phyloP scores from a whole-genome alignment of 2,113 vertebrate genomes.

The Prolemur simus region DNA sequence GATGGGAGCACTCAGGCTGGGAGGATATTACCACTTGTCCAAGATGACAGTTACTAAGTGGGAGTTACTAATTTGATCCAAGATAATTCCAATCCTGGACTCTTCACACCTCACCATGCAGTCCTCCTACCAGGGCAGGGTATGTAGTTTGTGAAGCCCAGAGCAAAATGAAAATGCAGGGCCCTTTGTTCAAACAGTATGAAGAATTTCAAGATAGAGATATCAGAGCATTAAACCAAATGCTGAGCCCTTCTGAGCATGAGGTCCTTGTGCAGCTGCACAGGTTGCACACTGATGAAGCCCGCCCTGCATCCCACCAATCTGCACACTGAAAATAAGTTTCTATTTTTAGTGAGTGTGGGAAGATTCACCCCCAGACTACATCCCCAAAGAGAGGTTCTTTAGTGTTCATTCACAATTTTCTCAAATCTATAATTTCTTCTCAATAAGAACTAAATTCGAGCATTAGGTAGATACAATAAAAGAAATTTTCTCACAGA shows the following conservation, averaged over 20 bases:
- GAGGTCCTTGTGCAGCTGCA: too few species aligned
- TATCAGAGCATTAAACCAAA: rapidly evolving
- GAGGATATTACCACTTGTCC: too few species aligned
- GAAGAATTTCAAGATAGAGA: background rate
- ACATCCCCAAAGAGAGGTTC: background rate
- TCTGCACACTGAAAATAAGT: rapidly evolving
- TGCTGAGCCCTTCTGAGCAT: background rate
- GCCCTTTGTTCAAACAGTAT: background rate
- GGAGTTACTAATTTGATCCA: background rate
- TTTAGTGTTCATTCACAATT: background rate
- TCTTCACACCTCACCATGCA: rapidly evolving
- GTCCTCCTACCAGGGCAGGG: background rate
- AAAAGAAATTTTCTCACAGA: background rate
- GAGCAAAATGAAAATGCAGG: background rate
- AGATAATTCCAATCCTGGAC: background rate
- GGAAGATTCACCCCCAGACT: background rate
- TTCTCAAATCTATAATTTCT: background rate
- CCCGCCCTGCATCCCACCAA: too few species aligned
- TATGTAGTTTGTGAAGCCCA: rapidly evolving
- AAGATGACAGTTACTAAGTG: background rate
- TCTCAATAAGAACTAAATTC: background rate
- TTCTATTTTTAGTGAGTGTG: background rate
- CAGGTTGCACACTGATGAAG: too few species aligned
- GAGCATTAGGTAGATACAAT: background rate
- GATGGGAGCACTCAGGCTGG: rapidly evolving